Evolutionary conservation across 1,140 invertebrate species (phyloP), one percentile per base, ranked within the genome.

Genomic region (Sycophila sp.): DNA sequence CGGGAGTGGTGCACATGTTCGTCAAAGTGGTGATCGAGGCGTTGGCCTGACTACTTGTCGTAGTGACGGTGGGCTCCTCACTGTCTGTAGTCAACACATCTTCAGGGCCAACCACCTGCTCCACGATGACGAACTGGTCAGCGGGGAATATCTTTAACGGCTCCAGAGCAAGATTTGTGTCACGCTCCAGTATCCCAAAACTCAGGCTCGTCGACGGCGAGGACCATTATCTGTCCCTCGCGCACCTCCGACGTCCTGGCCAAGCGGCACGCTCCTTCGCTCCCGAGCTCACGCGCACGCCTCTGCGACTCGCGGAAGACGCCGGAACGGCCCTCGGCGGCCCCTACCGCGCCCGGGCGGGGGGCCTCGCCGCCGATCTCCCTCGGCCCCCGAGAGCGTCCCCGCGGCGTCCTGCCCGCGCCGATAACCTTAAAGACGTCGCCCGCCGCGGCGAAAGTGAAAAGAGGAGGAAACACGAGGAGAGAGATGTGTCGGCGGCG

Each of bases 1-100:
- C 83, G 76, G 85, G 85, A 36, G 85, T 81, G 40, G 84, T 86
- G 77, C 85, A 85, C 85, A 86, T 86, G 76, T 84, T 85, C 72
- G 84, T 80, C 26, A 85, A 74, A 65, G 80, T 81, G 62, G 78
- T 78, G 67, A 83, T 78, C 72, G 77, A 80, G 73, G 79, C 80
- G 77, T 79, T 77, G 63, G 77, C 74, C 73, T 75, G 80, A 62
- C 78, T 79, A 73, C 73, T 76, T 28, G 71, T 69, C 10, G 70
- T 72, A 45, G 58, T 62, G 70, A 74, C 76, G 32, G 76, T 77
- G 42, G 78, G 77, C 75, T 80, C 79, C 73, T 84, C 81, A 65
- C 76, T 79, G 34, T 82, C 80, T 7, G 72, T 55, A 66, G 80
- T 84, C 81, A 85, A 80, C 65, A 80, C 82, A 81, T 86, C 77